Base-by-base conservation (phyloP, 2,797 vertebrate species). In the Paedocypris micromegethes region DNA sequence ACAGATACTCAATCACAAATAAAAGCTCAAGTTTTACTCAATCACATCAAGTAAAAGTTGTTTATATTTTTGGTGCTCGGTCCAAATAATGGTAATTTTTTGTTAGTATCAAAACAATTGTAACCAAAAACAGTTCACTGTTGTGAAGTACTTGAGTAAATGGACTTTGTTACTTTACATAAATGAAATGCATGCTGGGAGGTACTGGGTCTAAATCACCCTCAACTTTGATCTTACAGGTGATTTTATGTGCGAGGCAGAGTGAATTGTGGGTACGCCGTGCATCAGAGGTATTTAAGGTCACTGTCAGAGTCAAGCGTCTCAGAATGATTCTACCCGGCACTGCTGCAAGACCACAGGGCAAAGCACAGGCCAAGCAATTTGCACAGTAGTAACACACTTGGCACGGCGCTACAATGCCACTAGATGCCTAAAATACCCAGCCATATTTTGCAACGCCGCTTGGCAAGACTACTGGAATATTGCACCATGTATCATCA, bases 401-500 rank as follows among this genome's bases (percentile, higher is more conserved):
- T 70, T 64, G 68, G 68, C 46, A 57, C 40, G 38, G 59, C 41
- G 52, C 53, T 63, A 45, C 49, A 55, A 70, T 1, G 46, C 46
- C 39, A 50, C 58, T 38, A 50, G 54, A 40, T 50, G 59, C 59
- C 59, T 49, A 64, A 63, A 63, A 70, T 63, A 63, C 53, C 51
- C 3, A 3, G 43, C 64, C 6, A 6, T 44, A 49, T 56, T 70
- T 63, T 44, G 46, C 52, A 48, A 70, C 63, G 51, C 52, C 7
- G 59, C n/a, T 52, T 70, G 60, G 68, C 59, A 70, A 63, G 68
- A 57, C 23, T 50, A 9, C 40, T 48, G 53, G 46, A 70, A 70
- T 50, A 63, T 63, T 70, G 53, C 68, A 70, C 52, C 68, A 70
- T 64, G 67, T 70, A 70, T 70, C 67, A 63, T 70, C 67, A 63